These are phyloP conservation scores for Chouioia cunea DNA, from an alignment of 2,888 invertebrate genomes.

Conservation along the genomic window DNA sequence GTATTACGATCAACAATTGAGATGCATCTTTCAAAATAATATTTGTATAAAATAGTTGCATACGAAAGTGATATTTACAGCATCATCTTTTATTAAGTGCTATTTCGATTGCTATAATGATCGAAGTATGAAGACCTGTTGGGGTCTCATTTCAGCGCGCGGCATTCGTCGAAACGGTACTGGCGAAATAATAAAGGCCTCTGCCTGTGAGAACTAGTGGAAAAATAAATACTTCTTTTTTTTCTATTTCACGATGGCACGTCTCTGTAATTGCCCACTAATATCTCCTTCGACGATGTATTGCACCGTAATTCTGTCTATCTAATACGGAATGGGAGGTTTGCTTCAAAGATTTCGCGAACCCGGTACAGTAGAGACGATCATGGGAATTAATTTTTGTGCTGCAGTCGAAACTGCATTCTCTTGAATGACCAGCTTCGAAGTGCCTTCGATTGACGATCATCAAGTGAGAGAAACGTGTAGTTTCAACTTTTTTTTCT, in stretches of 20 bases:
- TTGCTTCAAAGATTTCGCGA: slow-evolving; percentile 25
- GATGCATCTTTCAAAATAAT: no score
- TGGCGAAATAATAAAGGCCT: slow-evolving; percentile 26
- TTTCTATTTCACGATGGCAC: slow-evolving; percentile 52
- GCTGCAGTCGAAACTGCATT: background rate
- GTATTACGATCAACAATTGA: no score
- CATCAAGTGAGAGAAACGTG: slow-evolving; percentile 10
- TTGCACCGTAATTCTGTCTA: slow-evolving; percentile 64
- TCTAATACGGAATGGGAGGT: slow-evolving; percentile 54
- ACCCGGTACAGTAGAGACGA: slow-evolving; percentile 15
- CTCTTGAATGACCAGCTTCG: slow-evolving; percentile 17
- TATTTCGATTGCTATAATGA: slow-evolving; percentile 7
- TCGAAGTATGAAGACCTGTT: slow-evolving; percentile 11
- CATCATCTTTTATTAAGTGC: slow-evolving; percentile 10
- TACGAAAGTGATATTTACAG: background rate
- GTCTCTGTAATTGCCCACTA: slow-evolving; percentile 65
- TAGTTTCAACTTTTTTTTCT: slow-evolving; percentile 10
- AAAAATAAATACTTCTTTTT: slow-evolving; percentile 22
- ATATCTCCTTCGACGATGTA: slow-evolving; percentile 54
- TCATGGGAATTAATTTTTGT: slow-evolving; percentile 30
- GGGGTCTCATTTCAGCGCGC: background rate
- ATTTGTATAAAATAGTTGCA: no score
- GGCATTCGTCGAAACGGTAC: slow-evolving; percentile 28
- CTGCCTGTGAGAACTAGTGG: slow-evolving; percentile 49
- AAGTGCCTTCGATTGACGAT: slow-evolving; percentile 18